Evolutionary conservation across 1,140 invertebrate genomes (phyloP).

Genomic region (Augochlora pura): DNA sequence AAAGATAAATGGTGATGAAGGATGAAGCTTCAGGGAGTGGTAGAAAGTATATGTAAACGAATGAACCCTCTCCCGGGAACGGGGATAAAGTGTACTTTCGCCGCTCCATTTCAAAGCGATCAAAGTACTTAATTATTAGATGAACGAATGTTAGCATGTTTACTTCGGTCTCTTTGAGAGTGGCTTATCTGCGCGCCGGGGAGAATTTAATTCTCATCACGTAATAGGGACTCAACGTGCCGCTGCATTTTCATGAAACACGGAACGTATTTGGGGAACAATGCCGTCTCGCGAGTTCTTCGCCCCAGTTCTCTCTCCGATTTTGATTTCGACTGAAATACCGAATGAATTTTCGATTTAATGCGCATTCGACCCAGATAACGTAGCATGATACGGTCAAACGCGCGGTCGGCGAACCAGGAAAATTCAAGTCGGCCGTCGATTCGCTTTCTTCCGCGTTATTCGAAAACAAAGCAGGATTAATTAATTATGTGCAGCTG

Average conservation of each 20-base stretch:
- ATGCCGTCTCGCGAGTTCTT: constrained; percentile 12
- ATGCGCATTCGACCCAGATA: constrained; percentile 12
- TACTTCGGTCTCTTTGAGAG: constrained; percentile 6
- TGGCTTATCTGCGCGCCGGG: background rate
- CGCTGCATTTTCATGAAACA: constrained; percentile 60
- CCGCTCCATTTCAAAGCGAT: constrained; percentile 6
- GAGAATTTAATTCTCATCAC: constrained; percentile 53
- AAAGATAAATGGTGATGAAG: background rate
- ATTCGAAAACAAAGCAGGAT: no score
- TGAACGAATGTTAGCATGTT: constrained; percentile 16
- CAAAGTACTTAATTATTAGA: constrained; percentile 28
- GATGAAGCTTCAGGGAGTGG: background rate
- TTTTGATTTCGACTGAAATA: background rate
- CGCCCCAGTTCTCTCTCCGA: background rate
- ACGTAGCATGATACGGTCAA: background rate
- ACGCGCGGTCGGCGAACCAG: background rate
- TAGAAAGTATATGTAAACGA: background rate
- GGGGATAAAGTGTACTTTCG: background rate
- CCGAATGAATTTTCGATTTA: constrained; percentile 55
- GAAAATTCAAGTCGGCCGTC: background rate
- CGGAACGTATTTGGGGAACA: constrained; percentile 51
- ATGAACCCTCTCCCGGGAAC: background rate
- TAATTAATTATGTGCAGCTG: no score
- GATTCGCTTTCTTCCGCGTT: background rate
- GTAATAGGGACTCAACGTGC: constrained; percentile 54